phyloP scores from a whole-genome alignment of 2,888 invertebrate genomes.

The Polietes domitor region DNA sequence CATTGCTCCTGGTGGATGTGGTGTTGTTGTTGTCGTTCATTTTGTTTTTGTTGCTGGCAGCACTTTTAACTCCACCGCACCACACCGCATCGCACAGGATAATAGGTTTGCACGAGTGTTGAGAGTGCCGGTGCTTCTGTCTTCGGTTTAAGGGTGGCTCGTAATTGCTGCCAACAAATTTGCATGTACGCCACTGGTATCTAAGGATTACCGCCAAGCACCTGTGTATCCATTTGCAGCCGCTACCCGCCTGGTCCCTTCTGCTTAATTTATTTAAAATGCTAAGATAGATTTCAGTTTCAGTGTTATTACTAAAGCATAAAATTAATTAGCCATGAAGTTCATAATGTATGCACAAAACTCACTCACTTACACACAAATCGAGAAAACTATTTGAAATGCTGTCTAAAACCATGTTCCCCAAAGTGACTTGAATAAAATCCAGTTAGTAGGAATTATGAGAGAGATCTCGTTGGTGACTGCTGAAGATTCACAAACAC shows the following conservation, averaged over 20 bases:
- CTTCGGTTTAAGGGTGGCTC: constrained; percentile 11
- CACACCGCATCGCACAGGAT: not conserved
- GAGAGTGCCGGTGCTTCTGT: not conserved
- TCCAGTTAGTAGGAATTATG: not conserved
- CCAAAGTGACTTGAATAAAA: not conserved
- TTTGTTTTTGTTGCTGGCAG: not conserved
- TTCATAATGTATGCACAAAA: constrained; percentile 12
- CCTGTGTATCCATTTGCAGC: constrained; percentile 41
- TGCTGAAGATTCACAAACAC: not conserved
- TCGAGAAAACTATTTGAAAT: constrained; percentile 8
- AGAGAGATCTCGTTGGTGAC: not conserved
- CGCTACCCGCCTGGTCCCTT: not conserved
- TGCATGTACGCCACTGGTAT: constrained; percentile 30
- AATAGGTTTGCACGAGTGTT: not conserved
- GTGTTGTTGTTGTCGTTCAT: constrained; percentile 1
- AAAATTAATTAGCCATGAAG: constrained; percentile 43
- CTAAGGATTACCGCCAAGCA: constrained; percentile 35
- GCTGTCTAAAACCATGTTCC: not conserved
- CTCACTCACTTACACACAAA: not conserved
- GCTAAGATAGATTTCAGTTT: constrained; percentile 40
- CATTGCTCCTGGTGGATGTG: not conserved
- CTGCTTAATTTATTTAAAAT: constrained; percentile 60
- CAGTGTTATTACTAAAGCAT: constrained; percentile 26
- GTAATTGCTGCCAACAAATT: constrained; percentile 60
- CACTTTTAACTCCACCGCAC: constrained; percentile 4